Percentiles rank a stretch among this genome's conserved stretches.
Conservation (phyloP, 2,797 vertebrate genomes). For the Diplodus sargus region DNA sequence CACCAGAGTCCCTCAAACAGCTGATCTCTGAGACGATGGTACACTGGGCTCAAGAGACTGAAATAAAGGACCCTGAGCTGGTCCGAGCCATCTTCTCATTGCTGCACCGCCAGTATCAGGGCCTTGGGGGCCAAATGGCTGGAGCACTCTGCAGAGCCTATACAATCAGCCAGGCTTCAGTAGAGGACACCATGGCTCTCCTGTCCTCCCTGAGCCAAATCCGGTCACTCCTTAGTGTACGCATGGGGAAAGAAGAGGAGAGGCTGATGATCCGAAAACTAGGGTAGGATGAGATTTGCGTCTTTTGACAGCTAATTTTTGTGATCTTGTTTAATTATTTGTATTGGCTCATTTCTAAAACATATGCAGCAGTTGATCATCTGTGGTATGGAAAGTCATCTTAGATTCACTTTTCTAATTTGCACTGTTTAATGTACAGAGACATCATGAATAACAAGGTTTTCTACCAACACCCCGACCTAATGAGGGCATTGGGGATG, state of each 20-base stretch:
- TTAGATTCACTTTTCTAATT: not conserved
- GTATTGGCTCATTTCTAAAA: not conserved
- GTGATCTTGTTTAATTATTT: not conserved
- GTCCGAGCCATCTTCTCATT: constrained; percentile 92
- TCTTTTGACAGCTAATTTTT: constrained; percentile 3
- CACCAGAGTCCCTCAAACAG: constrained; percentile 89
- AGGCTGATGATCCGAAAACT: constrained; percentile 94
- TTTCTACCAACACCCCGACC: constrained; percentile 97
- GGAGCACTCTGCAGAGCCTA: constrained; percentile 89
- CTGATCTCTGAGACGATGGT: constrained; percentile 94
- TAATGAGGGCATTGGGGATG: constrained; percentile 96
- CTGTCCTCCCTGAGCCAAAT: constrained; percentile 93
- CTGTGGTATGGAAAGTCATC: not conserved
- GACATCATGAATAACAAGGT: constrained; percentile 99
- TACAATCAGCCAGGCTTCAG: constrained; percentile 90
- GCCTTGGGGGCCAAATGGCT: constrained; percentile 88
- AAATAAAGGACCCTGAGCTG: constrained; percentile 90
- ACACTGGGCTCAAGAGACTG: constrained; percentile 92
- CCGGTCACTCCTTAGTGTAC: constrained; percentile 92
- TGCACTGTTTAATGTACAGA: constrained; percentile 71
- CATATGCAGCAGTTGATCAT: not conserved
- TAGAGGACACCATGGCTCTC: constrained; percentile 92
- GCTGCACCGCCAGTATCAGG: constrained; percentile 92
- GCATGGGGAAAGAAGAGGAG: constrained; percentile 96
- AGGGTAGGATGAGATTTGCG: constrained; percentile 82